A percentile compares a stretch with the other conserved stretches of the same genome.
phyloP scores from a whole-genome alignment of 2,113 vertebrate species.

The Mugil cephalus region DNA sequence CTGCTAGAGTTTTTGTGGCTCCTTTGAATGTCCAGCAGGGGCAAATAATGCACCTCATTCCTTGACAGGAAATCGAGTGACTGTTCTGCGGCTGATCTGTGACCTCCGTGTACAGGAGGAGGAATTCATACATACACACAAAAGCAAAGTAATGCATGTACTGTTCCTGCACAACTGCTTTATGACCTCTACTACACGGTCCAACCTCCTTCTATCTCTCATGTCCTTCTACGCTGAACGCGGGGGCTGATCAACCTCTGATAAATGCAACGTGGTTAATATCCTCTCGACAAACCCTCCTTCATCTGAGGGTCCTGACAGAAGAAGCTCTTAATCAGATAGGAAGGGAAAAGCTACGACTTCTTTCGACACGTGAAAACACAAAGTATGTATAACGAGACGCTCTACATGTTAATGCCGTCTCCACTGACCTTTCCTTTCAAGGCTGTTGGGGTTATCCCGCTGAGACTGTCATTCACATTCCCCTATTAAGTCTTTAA shows the following conservation, averaged over 20 bases:
- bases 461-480: conserved; percentile 20
- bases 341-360: background rate
- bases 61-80: conserved; percentile 28
- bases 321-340: background rate
- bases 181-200: conserved; percentile 43
- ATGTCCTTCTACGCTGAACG: conserved; percentile 23
- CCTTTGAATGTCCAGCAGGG: background rate
- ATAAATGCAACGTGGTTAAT: conserved; percentile 51
- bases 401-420: background rate
- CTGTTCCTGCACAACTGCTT: background rate
- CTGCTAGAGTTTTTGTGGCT: background rate
- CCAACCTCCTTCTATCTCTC: conserved; percentile 42
- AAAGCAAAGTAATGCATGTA: background rate
- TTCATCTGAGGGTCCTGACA: background rate
- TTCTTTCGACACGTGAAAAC: background rate
- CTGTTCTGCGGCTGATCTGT: conserved; percentile 15
- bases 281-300: conserved; percentile 21
- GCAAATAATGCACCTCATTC: conserved; percentile 34
- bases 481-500: conserved; percentile 45
- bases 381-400: background rate
- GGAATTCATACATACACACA: too few relatives aligned
- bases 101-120: background rate
- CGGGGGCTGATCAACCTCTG: conserved; percentile 36
- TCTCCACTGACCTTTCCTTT: conserved; percentile 34
- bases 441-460: conserved; percentile 23